Evolutionary conservation across 2,113 vertebrate genomes (phyloP), one percentile per base, ranked within the genome.

Genomic region (Capreolus pygargus): DNA sequence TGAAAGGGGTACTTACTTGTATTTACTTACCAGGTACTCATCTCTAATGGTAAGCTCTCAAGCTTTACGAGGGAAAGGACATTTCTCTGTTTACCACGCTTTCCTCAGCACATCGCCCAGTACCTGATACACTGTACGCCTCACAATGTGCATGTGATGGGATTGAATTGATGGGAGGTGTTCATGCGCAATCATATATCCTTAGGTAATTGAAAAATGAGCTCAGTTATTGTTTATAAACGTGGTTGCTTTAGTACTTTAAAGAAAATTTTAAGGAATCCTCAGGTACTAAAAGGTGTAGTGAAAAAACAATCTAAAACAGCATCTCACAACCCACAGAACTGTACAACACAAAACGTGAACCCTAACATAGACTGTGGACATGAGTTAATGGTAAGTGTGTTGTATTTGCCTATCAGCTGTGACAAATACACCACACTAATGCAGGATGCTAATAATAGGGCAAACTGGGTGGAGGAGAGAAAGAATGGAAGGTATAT

Each of bases 151-250:
- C 0, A 6, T 58, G 9, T 76, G 15, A 52, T 57, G 61, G 47
- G 30, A 30, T 6, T 39, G 30, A 90, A 54, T n/a, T 89, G 79
- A 74, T 81, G 7, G 43, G 28, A 67, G n/a, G 8, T 64, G 16
- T 74, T 39, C 25, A 36, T 57, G 14, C 55, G 50, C 16, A 86
- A 36, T 36, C 16, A 30, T 43, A 39, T 33, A 91, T 74, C 47
- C 43, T 95, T 28, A 87, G 81, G 39, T 58, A 52, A 89, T 43
- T 90, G 14, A 33, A 74, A 76, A 50, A 67, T 8, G 58, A 92
- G 50, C 39, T 78, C 23, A 45, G 28, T 74, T 92, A 64, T 33
- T 64, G 16, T n/a, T 82, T 85, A 76, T 50, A 78, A 76, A 54
- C 3, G 12, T 60, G 70, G 45, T n/a, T 87, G 52, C 45, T 94